phyloP scores from a whole-genome alignment of 1,140 invertebrate species.

The Orchestia grillus region DNA sequence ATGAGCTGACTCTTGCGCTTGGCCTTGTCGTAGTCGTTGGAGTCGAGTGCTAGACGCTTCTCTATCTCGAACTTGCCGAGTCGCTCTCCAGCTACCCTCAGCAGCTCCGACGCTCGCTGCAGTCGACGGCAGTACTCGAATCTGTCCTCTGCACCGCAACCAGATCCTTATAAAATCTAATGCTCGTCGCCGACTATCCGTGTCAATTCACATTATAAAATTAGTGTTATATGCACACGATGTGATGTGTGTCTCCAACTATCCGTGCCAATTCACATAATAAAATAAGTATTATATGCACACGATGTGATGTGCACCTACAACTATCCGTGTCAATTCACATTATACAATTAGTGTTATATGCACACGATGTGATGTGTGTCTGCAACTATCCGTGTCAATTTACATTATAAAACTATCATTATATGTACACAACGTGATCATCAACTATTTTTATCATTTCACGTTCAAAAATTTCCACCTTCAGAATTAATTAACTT shows the following conservation, averaged over 20 bases:
- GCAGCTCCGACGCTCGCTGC: conserved; percentile 85
- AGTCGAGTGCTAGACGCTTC: conserved; percentile 89
- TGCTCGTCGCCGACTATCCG: neutral
- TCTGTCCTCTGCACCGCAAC: conserved; percentile 80
- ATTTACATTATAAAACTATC: neutral
- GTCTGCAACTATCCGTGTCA: neutral
- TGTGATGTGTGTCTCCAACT: conserved; percentile 11
- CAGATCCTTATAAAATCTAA: too few relatives aligned
- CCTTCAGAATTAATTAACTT: neutral
- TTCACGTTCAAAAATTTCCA: neutral
- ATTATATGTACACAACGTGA: too few relatives aligned
- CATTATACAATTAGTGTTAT: neutral
- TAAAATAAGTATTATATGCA: conserved; percentile 59
- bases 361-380: neutral
- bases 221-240: conserved; percentile 58
- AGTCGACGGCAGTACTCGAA: conserved; percentile 93
- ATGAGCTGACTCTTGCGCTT: conserved; percentile 90
- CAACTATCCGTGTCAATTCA: neutral
- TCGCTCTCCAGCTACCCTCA: conserved; percentile 87
- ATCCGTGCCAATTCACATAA: too few relatives aligned
- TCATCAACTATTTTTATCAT: neutral
- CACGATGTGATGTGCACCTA: neutral
- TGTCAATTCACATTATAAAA: neutral
- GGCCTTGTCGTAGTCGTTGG: conserved; percentile 92
- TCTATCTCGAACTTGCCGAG: conserved; percentile 91